Conservation (phyloP, 1,140 invertebrate species). For the Drosophila kanapiae region DNA sequence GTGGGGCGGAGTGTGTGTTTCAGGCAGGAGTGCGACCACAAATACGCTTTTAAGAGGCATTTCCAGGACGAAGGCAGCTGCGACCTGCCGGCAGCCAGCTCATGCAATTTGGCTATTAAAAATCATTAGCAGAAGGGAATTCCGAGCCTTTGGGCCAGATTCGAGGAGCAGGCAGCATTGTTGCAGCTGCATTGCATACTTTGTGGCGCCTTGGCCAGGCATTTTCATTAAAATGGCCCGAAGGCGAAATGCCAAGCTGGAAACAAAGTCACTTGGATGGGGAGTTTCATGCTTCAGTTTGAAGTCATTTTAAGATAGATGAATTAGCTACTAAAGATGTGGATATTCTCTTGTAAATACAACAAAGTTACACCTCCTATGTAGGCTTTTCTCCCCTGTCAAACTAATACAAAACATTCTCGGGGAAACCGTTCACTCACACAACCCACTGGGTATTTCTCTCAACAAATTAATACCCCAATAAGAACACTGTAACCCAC, state of each 20-base stretch:
- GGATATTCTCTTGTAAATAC: too few species aligned
- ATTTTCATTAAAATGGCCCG: constrained; percentile 65
- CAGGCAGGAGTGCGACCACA: constrained; percentile 47
- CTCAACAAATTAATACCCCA: background rate
- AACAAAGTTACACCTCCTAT: background rate
- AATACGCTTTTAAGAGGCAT: constrained; percentile 71
- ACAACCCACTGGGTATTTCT: background rate
- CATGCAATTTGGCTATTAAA: constrained; percentile 82
- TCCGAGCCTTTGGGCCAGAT: constrained; percentile 18
- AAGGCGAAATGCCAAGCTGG: constrained; percentile 2
- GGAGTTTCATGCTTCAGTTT: background rate
- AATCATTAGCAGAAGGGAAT: constrained; percentile 77
- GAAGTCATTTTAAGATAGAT: background rate
- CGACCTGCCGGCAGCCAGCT: constrained; percentile 27
- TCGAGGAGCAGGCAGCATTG: constrained; percentile 29
- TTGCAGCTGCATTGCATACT: constrained; percentile 65
- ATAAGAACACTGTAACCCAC: background rate
- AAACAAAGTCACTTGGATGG: constrained; percentile 5
- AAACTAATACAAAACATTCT: background rate
- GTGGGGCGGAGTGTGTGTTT: constrained; percentile 36
- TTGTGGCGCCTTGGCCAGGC: constrained; percentile 56
- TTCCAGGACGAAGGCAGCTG: constrained; percentile 44
- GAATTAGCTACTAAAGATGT: too few species aligned
- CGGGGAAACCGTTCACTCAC: background rate
- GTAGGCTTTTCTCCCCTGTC: background rate